These are phyloP conservation scores for Keiferia lycopersicella DNA, from an alignment of 2,888 invertebrate species.

Conservation along the genomic window DNA sequence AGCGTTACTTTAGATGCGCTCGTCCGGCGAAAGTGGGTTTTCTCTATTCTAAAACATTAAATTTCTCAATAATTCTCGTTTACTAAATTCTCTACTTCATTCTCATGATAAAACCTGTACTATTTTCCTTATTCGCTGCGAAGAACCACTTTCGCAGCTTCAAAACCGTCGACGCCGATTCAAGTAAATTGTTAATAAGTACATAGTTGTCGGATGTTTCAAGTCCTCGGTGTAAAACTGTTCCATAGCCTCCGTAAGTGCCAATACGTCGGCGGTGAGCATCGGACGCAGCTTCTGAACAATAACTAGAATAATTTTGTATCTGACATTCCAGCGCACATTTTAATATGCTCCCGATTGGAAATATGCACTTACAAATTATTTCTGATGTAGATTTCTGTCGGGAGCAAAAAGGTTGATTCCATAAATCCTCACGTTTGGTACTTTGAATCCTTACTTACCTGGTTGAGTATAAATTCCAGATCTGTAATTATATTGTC, in stretches of 20 bases:
- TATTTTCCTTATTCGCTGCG: background rate
- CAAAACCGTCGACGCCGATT: slow-evolving; percentile 19
- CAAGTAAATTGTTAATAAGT: slow-evolving; percentile 29
- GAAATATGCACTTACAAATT: background rate
- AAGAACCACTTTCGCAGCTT: background rate
- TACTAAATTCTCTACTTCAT: background rate
- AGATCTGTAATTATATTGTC: background rate
- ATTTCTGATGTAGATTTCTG: slow-evolving; percentile 1
- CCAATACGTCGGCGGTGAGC: slow-evolving; percentile 52
- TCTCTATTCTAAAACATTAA: background rate
- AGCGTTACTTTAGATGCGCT: slow-evolving; percentile 36
- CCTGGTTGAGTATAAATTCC: background rate
- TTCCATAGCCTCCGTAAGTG: slow-evolving; percentile 60
- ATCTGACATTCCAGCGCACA: slow-evolving; percentile 60
- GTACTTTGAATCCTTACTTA: background rate
- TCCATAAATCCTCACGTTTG: background rate
- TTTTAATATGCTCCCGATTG: slow-evolving; percentile 27
- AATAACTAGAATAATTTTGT: slow-evolving; percentile 62
- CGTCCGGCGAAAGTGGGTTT: slow-evolving; percentile 36
- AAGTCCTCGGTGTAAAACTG: slow-evolving; percentile 25
- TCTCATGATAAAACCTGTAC: background rate
- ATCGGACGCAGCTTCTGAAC: slow-evolving; percentile 53
- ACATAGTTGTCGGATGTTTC: slow-evolving; percentile 34
- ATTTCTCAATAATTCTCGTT: background rate
- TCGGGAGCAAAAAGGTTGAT: background rate